Percentiles rank a stretch among this genome's conserved stretches.
These are phyloP conservation scores for Catharus minimus DNA, from an alignment of 2,113 vertebrate genomes.

Conservation along the genomic window DNA sequence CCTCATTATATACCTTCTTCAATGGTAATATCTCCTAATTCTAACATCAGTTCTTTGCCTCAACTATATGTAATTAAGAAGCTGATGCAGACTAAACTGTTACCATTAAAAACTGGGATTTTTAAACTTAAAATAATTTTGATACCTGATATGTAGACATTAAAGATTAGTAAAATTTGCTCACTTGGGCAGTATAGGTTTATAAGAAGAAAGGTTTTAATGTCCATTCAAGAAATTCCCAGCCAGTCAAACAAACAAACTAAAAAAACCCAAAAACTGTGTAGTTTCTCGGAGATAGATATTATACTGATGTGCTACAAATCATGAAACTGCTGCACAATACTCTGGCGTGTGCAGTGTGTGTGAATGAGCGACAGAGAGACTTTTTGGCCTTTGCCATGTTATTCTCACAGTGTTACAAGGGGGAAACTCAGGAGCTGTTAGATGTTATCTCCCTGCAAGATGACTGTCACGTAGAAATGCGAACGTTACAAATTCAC, in stretches of 20 bases:
- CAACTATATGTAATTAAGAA: not conserved
- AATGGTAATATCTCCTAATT: not conserved
- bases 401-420: not conserved
- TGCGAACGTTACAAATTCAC: not conserved
- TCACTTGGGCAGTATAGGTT: not conserved
- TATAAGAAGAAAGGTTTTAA: not conserved
- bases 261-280: no score
- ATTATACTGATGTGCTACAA: not conserved
- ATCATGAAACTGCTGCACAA: not conserved
- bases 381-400: slow-evolving; percentile 17
- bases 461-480: slow-evolving; percentile 16
- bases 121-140: not conserved
- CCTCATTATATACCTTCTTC: not conserved
- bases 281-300: not conserved
- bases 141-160: not conserved
- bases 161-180: not conserved
- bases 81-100: not conserved
- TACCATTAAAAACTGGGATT: not conserved
- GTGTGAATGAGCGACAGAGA: not conserved
- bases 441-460: not conserved
- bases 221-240: not conserved
- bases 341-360: not conserved
- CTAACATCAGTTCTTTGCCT: not conserved
- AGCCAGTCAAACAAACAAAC: not conserved
- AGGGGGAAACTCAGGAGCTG: not conserved